Conservation (phyloP, 2,113 vertebrate species). For the Leucopsar rothschildi region DNA sequence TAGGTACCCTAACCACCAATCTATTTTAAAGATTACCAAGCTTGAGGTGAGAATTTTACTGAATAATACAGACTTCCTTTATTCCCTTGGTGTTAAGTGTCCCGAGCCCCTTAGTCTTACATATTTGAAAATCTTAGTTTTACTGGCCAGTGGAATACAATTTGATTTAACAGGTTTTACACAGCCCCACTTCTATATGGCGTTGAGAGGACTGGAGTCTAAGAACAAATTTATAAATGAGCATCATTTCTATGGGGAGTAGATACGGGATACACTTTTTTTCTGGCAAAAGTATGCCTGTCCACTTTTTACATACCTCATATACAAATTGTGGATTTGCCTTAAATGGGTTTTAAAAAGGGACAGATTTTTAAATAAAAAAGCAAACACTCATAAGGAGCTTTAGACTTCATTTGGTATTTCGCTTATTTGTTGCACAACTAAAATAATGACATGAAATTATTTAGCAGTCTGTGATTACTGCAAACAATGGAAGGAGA, state of each 20-base stretch:
- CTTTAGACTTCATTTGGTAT: neutral
- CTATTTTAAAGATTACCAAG: neutral
- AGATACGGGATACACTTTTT: neutral
- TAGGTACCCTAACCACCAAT: neutral
- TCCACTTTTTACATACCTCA: neutral
- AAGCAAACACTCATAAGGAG: neutral
- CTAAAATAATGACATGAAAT: constrained; percentile 6
- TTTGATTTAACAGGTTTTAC: neutral
- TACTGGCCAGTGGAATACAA: neutral
- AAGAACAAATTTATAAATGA: neutral
- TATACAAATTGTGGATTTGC: neutral
- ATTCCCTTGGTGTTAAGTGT: neutral
- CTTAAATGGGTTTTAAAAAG: neutral
- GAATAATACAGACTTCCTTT: neutral
- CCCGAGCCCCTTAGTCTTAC: neutral
- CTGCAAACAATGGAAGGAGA: constrained; percentile 6
- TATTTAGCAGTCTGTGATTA: constrained; percentile 1
- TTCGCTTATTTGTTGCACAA: neutral
- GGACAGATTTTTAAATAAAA: neutral
- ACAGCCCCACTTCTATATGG: neutral
- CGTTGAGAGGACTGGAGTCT: neutral
- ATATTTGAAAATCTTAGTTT: neutral
- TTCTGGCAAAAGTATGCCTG: neutral
- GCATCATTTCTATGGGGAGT: neutral
- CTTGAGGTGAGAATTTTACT: neutral